A percentile compares a stretch with the other conserved stretches of the same genome.
Evolutionary conservation across 2,797 vertebrate species (phyloP).

Genomic region (Brotula barbata): DNA sequence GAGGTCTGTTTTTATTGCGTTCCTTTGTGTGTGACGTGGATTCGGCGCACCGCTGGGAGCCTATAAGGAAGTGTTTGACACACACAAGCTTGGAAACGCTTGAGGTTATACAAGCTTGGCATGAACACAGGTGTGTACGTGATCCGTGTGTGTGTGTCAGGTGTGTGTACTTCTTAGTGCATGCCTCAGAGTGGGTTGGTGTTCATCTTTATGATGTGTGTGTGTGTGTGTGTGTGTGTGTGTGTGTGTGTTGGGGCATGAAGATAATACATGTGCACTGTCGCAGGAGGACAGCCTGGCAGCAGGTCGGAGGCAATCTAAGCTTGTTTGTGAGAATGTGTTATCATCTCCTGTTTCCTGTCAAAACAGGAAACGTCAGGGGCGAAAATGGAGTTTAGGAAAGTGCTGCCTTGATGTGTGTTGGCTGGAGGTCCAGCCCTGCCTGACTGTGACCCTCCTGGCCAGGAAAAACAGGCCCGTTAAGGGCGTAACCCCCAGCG

Average conservation of each 20-base stretch:
- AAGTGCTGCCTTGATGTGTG: constrained; percentile 80
- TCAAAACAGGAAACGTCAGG: constrained; percentile 85
- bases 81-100: constrained; percentile 17
- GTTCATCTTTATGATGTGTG: constrained; percentile 35
- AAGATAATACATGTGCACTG: constrained; percentile 61
- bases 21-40: constrained; percentile 52
- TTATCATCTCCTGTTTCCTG: constrained; percentile 83
- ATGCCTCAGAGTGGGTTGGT: not conserved
- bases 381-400: constrained; percentile 78
- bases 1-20: constrained; percentile 65
- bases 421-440: constrained; percentile 71
- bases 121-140: constrained; percentile 40
- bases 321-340: constrained; percentile 73
- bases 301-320: constrained; percentile 66
- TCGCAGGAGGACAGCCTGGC: constrained; percentile 54
- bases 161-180: constrained; percentile 1
- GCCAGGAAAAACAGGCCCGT: constrained; percentile 75
- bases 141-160: constrained; percentile 7
- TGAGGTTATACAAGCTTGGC: constrained; percentile 43
- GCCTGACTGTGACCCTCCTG: constrained; percentile 68
- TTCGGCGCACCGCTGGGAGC: constrained; percentile 56
- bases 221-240: not conserved
- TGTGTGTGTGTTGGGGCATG: constrained; percentile 43
- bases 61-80: constrained; percentile 37
- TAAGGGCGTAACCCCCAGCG: constrained; percentile 67